Evolutionary conservation across 2,797 vertebrate species (phyloP).

Genomic region (Diceros bicornis): DNA sequence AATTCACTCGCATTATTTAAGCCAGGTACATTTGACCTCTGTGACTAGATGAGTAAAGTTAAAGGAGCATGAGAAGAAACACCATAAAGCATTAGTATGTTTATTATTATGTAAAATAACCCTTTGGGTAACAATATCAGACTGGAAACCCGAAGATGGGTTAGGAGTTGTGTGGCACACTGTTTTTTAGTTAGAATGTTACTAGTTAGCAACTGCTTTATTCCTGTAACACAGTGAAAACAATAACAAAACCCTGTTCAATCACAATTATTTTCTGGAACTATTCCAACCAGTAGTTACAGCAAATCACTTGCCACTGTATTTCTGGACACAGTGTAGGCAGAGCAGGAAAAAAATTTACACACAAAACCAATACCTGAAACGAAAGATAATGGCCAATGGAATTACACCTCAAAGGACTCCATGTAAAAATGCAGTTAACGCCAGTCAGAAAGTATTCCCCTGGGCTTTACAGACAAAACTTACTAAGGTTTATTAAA

Average conservation of each 20-base stretch:
- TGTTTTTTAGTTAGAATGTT: slow-evolving; percentile 27
- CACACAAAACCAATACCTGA: background rate
- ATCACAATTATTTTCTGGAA: slow-evolving; percentile 63
- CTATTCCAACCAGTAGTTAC: background rate
- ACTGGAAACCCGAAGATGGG: background rate
- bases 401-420: slow-evolving; percentile 2
- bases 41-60: slow-evolving; percentile 72
- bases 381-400: background rate
- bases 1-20: slow-evolving; percentile 52
- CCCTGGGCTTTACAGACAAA: background rate
- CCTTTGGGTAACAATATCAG: background rate
- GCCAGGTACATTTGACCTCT: slow-evolving; percentile 41
- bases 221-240: background rate
- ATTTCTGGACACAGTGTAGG: background rate
- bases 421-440: slow-evolving; percentile 31
- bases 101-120: background rate
- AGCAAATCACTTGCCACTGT: background rate
- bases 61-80: slow-evolving; percentile 24
- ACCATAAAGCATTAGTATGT: background rate
- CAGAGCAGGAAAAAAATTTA: slow-evolving; percentile 20
- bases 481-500: slow-evolving; percentile 31
- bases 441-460: background rate
- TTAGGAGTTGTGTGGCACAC: background rate
- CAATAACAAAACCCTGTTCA: background rate
- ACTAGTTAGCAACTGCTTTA: background rate